Base-by-base conservation (phyloP, 1,140 invertebrate genomes). In the Drosophila auraria region DNA sequence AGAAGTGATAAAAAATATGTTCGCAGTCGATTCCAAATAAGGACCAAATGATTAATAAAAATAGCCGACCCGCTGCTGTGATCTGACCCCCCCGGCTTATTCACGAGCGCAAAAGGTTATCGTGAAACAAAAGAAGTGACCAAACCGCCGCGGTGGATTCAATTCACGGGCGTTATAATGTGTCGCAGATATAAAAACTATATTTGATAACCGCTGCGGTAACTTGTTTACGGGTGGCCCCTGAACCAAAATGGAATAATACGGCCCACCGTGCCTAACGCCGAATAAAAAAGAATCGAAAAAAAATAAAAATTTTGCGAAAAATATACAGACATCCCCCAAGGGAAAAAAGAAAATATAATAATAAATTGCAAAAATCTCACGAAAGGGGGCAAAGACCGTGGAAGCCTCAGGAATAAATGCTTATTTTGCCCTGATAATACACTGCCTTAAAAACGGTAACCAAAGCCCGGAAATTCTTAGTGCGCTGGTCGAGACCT, bases 201-300 rank as follows among this genome's bases (percentile, higher is more conserved):
- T 36, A 7, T 44, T 44, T 44, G 42, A 44, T 44, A 44, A 44
- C 42, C 42, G 45, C 45, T 47, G 45, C 17, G 17, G 45, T 23
- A 47, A 23, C n/a, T 47, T 47, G 45, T 23, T 47, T 47, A 23
- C 45, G 17, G 11, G 45, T 17, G 44, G 17, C 44, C 17, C 45
- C 45, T 11, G 15, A 42, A 17, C 49, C 38, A 42, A 64, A 54
- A 30, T 2, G 38, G 38, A 53, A 9, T 15, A 14, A 50, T 54
- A 54, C 27, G 17, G 40, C n/a, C 50, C 50, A 54, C 36, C 30
- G 45, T 33, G 60, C 60, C 30, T 47, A 62, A 47, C 49, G 30
- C 60, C 47, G 20, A 40, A 42, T 7, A 58, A 58, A 58, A 49
- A 60, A 33, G 5, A 12, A 47, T 20, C 23, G 3, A 2, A 8